Evolutionary conservation across 2,797 vertebrate species (phyloP).

Genomic region (Premnoplex brunnescens): DNA sequence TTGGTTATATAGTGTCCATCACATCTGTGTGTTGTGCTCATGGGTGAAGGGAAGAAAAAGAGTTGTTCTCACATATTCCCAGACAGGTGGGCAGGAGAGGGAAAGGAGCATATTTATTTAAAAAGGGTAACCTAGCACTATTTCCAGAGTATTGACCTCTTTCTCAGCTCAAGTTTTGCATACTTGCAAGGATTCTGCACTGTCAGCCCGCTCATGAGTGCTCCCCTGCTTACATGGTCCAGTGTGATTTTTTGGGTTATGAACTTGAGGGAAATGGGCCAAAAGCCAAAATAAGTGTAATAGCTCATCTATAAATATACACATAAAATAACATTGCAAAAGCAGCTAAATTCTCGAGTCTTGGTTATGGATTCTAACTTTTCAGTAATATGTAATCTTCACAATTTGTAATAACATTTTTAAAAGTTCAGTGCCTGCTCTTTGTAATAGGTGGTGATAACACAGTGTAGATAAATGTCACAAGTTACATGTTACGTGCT

Average conservation of each 20-base stretch:
- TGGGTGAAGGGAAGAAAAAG: neutral
- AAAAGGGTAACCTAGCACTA: neutral
- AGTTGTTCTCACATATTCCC: neutral
- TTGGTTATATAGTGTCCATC: neutral
- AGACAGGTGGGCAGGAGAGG: neutral
- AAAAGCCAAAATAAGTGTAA: neutral
- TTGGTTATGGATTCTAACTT: constrained; percentile 29
- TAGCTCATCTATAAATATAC: constrained; percentile 47
- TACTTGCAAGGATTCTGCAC: neutral
- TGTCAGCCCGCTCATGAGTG: neutral
- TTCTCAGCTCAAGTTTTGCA: neutral
- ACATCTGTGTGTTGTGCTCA: neutral
- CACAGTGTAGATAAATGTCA: constrained; percentile 42
- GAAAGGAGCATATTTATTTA: neutral
- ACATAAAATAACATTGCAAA: neutral
- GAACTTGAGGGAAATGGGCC: neutral
- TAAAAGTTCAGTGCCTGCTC: constrained; percentile 29
- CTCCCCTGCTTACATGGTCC: neutral
- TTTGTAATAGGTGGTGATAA: constrained; percentile 34
- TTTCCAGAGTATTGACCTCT: neutral
- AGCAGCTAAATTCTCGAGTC: neutral
- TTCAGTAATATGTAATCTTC: neutral
- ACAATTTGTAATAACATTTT: constrained; percentile 24
- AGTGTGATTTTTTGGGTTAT: neutral
- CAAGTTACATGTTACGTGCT: neutral